Conservation (phyloP, 2,888 invertebrate genomes). For the Lutraria lutraria region DNA sequence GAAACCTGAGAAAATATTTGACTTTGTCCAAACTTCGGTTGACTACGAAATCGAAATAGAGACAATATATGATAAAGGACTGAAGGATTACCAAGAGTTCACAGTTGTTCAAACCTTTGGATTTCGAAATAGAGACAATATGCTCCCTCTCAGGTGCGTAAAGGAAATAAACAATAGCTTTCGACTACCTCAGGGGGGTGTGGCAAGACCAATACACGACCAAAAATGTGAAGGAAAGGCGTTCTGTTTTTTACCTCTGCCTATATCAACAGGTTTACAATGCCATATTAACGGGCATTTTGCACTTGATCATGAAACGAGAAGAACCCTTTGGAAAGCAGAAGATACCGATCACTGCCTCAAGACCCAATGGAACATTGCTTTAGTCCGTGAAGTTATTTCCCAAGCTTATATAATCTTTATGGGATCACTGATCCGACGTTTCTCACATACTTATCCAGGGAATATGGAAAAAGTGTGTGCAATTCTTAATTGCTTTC, state of each 20-base stretch:
- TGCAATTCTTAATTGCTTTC: conserved; percentile 19
- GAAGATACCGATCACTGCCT: conserved; percentile 24
- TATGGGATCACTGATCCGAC: not conserved
- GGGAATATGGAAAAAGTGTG: not conserved
- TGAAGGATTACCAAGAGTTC: not conserved
- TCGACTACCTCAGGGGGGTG: conserved; percentile 19
- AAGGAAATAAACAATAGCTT: not conserved
- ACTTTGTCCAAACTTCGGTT: not conserved
- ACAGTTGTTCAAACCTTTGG: not conserved
- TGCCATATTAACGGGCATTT: conserved; percentile 80
- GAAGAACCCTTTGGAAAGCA: conserved; percentile 39
- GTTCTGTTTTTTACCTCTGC: conserved; percentile 78
- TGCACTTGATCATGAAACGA: conserved; percentile 68
- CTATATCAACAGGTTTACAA: conserved; percentile 73
- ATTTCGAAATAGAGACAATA: not conserved
- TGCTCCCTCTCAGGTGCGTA: not conserved
- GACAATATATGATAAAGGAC: not conserved
- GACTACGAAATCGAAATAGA: not conserved
- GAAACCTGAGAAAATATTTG: not conserved
- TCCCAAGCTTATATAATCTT: not conserved
- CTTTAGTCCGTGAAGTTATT: conserved; percentile 13
- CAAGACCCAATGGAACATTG: conserved; percentile 37
- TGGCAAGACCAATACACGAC: not conserved
- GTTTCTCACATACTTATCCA: not conserved
- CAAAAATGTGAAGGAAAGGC: conserved; percentile 37